Evolutionary conservation across 2,113 vertebrate species (phyloP), one percentile per base, ranked within the genome.

Genomic region (Oryzias woworae): DNA sequence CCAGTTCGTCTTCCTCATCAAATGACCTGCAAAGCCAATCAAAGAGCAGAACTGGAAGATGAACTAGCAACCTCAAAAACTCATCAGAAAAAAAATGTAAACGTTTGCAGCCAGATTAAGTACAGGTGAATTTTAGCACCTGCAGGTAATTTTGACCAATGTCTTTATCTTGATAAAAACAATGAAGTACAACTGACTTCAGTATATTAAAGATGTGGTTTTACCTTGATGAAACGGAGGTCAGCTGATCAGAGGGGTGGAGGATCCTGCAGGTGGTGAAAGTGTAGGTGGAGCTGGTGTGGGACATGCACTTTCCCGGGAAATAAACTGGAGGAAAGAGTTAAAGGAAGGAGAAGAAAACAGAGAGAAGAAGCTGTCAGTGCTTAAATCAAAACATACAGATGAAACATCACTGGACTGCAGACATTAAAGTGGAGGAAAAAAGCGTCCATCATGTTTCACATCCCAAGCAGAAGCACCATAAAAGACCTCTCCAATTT

Each of bases 241-340:
- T 96, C 88, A 98, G 93, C 56, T 98, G 95, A 66, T 99, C 96
- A 1, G 96, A 97, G 41, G 97, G 97, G 84, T 98, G 97, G 78
- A 98, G 91, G 77, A 99, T 99, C 82, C 97, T 94, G 87, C 97
- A 99, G 87, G 96, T 99, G 87, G 96, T 99, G 88, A 95, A 97
- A 87, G 97, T 99, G 82, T 96, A 99, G 62, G 97, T 99, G 84
- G 97, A 98, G 91, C 93, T 96, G 66, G 96, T 98, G 83, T 96
- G 94, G 75, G 96, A 97, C 94, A 96, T 92, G 91, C 95, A 96
- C 90, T 98, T 99, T 79, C 97, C 97, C 77, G 97, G 97, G 87
- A 96, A 94, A 92, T 94, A 91, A 47, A 95, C 97, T 98, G 83
- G 36, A 91, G 79, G 5, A 22, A 3, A 87, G 28, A 28, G 54